Evolutionary conservation across 2,797 vertebrate species (phyloP), one percentile per base, ranked within the genome.

Genomic region (Anabas testudineus): DNA sequence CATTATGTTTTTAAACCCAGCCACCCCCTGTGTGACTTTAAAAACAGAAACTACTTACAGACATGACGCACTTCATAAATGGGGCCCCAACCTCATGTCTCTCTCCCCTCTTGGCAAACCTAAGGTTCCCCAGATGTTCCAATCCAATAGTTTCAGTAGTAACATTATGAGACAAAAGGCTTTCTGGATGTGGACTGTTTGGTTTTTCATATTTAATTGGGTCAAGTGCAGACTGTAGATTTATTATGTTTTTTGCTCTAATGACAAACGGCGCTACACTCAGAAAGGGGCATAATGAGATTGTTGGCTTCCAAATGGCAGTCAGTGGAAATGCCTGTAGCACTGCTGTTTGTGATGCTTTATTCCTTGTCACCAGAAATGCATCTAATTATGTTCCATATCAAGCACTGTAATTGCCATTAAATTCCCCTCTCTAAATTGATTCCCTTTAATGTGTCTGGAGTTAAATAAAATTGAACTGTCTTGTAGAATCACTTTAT

Each of bases 391-490:
- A 70, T 48, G 18, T 74, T 82, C 26, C 37, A 10, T 58, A 66
- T 61, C 69, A 67, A 65, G 49, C 67, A 22, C 55, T 51, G 59
- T 79, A 48, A 73, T 82, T 81, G 73, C 70, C 51, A 86, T 81
- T 74, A 68, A 77, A 75, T 70, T 61, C 59, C 54, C 51, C 52
- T 62, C 52, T 55, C 63, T 67, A 42, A 84, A 84, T 54, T 41
- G 70, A 80, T 81, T 77, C 19, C 7, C 71, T 67, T 78, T 78
- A 86, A 81, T 75, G 52, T 43, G 62, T 78, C 65, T 80, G 64
- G 52, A 53, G 78, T 82, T 84, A 15, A 89, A 84, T 88, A 74
- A 82, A 53, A 65, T 30, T 15, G 58, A 61, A 66, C 19, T 37
- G 66, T 62, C 46, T 67, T 56, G 53, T 47, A 65, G 72, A 85